Base-by-base conservation (phyloP, 1,140 invertebrate species). In the Orius laevigatus region DNA sequence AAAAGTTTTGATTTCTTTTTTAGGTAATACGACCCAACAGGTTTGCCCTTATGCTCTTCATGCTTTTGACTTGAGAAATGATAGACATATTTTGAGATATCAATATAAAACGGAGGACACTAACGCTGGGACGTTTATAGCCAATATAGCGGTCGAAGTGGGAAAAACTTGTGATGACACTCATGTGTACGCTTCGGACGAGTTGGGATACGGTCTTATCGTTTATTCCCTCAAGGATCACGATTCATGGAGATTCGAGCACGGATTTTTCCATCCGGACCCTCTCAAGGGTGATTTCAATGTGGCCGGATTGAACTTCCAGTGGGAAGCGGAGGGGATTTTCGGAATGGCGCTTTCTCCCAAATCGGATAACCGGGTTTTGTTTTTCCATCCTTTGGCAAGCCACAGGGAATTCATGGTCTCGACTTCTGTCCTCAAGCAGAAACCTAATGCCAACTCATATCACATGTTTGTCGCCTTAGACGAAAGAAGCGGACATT, bases 321-420 rank as follows among this genome's bases (percentile, higher is more conserved):
- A 85, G 62, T 86, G 82, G 83, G 71, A 70, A 5, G 73, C 76
- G 40, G 83, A 87, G 63, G 83, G 82, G 5, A 80, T 87, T 39
- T 86, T 86, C 52, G 82, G 82, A 1, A 78, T 86, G 63, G 72
- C 76, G 0, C 58, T 84, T 2, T 76, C 81, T 0, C 74, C 80
- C 1, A 60, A 72, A 8, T 75, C 80, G 54, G 80, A 79, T 32
- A 80, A 66, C 55, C 71, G 78, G 50, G 76, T 74, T 0, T 60
- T 85, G 6, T 82, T 78, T 59, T 85, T 87, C 64, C 80, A 78
- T 58, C 81, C 83, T 1, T 58, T 87, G 25, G 76, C 81, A 33
- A 84, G 80, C 56, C 65, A 78, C 57, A 71, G 78, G 1, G 79
- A 84, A 59, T 86, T 87, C 54, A 72, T 76, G 1, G 79, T 86